Conservation (phyloP, 2,888 invertebrate species). For the Leucophenga montana region DNA sequence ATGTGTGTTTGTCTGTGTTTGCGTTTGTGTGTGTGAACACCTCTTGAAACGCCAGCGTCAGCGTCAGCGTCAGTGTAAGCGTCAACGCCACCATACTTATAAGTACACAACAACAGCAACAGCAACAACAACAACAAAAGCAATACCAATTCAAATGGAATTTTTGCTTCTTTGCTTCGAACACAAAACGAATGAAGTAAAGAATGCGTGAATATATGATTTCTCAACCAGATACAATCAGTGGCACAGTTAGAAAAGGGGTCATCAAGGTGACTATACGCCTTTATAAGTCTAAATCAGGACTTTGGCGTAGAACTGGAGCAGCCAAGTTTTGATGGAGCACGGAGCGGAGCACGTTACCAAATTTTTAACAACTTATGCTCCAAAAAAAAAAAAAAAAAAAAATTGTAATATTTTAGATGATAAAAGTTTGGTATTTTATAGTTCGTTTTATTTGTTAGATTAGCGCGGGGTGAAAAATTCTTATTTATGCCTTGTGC, state of each 20-base stretch:
- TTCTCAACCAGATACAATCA: slow-evolving; percentile 49
- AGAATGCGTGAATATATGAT: slow-evolving; percentile 39
- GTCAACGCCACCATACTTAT: slow-evolving; percentile 39
- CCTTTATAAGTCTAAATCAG: slow-evolving; percentile 10
- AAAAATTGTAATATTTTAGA: too few species aligned
- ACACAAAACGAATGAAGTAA: slow-evolving; percentile 24
- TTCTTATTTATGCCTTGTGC: too few species aligned
- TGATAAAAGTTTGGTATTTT: too few species aligned
- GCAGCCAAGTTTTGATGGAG: too few species aligned
- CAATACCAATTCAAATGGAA: slow-evolving; percentile 55
- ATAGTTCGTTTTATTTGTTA: too few species aligned
- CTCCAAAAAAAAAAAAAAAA: too few species aligned
- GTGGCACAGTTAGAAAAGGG: background rate
- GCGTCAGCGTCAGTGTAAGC: slow-evolving; percentile 33
- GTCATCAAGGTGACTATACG: slow-evolving; percentile 27
- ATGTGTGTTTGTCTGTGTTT: slow-evolving; percentile 28
- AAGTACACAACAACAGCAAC: slow-evolving; percentile 49
- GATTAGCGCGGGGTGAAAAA: too few species aligned
- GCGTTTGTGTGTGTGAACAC: slow-evolving; percentile 43
- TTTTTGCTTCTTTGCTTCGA: slow-evolving; percentile 40
- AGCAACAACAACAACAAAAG: slow-evolving; percentile 31
- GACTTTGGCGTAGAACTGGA: too few species aligned
- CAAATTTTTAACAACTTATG: too few species aligned
- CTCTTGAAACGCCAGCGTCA: slow-evolving; percentile 46
- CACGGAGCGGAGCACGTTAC: too few species aligned